phyloP scores from a whole-genome alignment of 2,797 vertebrate species.

The Chloroceryle inda region DNA sequence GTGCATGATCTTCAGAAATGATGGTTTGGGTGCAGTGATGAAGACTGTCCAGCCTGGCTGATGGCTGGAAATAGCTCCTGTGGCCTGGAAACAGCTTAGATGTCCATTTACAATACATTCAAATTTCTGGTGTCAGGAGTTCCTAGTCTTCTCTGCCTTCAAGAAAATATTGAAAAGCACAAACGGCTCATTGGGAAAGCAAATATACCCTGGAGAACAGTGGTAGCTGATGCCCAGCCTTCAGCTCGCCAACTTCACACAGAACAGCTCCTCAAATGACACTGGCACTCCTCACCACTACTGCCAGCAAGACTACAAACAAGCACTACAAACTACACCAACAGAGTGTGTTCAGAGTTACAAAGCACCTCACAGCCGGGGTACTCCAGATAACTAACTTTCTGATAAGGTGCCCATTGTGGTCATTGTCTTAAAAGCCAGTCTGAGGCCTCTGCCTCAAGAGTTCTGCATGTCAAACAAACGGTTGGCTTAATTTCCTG shows the following conservation, averaged over 20 bases:
- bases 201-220: background rate
- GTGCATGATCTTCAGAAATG: background rate
- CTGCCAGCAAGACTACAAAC: background rate
- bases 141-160: background rate
- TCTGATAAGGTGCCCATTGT: background rate
- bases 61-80: background rate
- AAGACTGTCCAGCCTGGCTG: background rate
- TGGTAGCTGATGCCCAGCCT: background rate
- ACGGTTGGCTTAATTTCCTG: background rate
- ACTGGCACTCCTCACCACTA: background rate
- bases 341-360: background rate
- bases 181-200: background rate
- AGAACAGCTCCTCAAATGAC: accelerated
- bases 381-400: background rate
- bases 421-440: background rate
- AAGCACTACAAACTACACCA: background rate
- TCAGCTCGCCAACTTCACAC: background rate
- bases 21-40: background rate
- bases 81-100: background rate
- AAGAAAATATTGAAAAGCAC: background rate
- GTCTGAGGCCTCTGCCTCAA: background rate
- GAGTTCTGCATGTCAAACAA: background rate
- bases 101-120: background rate
- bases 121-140: background rate
- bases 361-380: background rate